Percentiles rank a stretch among this genome's conserved stretches.
phyloP scores from a whole-genome alignment of 2,797 vertebrate species.

The Eidolon dupreanum region DNA sequence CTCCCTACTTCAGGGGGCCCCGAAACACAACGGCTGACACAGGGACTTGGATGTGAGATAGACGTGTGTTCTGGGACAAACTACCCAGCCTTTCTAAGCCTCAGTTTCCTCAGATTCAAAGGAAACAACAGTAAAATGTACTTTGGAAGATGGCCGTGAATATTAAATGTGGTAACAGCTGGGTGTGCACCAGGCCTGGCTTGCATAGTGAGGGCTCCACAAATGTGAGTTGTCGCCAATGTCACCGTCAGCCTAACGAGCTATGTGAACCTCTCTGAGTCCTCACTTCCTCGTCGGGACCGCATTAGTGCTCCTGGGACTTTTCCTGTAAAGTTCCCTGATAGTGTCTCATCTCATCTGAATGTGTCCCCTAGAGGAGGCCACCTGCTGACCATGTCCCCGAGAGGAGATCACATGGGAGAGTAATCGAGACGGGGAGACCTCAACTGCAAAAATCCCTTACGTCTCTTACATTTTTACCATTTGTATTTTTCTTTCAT shows the following conservation, averaged over 20 bases:
- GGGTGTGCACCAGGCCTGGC: background rate
- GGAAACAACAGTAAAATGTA: background rate
- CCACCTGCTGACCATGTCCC: background rate
- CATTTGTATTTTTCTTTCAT: background rate
- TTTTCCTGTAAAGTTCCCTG: background rate
- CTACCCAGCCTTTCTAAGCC: background rate
- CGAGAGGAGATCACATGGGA: background rate
- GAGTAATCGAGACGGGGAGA: background rate
- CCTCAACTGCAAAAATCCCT: background rate
- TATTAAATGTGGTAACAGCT: background rate
- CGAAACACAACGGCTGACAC: background rate
- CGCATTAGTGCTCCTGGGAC: background rate
- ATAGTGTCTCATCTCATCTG: background rate
- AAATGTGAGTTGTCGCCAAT: background rate
- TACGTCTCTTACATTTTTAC: background rate
- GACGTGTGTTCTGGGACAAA: background rate
- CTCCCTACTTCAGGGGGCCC: background rate
- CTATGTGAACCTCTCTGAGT: background rate
- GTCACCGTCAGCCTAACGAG: background rate
- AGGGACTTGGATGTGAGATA: background rate
- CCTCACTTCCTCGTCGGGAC: background rate
- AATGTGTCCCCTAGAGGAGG: background rate
- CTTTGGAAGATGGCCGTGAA: background rate
- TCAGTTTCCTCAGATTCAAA: background rate
- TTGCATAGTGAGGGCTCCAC: background rate